A percentile compares a stretch with the other conserved stretches of the same genome.
Conservation (phyloP, 2,113 vertebrate genomes). For the Archilochus colubris region DNA sequence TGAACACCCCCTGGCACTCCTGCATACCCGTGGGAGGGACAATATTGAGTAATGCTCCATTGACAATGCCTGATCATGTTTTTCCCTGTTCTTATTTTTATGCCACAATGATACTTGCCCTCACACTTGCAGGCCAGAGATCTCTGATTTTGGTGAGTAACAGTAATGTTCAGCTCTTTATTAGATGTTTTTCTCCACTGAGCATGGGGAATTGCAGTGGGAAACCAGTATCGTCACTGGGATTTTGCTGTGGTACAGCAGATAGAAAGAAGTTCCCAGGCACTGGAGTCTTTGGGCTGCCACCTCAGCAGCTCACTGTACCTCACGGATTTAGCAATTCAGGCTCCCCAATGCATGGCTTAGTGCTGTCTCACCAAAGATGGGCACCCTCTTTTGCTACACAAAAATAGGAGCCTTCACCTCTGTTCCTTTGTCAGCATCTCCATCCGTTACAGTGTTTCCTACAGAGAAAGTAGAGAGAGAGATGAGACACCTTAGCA, state of each 20-base stretch:
- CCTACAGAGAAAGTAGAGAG: slow-evolving; percentile 1
- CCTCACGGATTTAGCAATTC: not conserved
- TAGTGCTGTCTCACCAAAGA: not conserved
- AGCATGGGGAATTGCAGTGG: not conserved
- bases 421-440: not conserved
- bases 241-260: not conserved
- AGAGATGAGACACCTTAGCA: not conserved
- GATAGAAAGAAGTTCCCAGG: not conserved
- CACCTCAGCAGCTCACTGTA: not conserved
- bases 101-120: not conserved
- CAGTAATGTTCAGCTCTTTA: not conserved
- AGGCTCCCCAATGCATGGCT: not conserved
- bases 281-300: not conserved
- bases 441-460: not conserved
- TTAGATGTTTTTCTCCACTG: not conserved
- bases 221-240: not conserved
- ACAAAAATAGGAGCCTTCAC: not conserved
- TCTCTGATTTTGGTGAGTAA: not conserved
- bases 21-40: not conserved
- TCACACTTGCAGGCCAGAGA: not conserved
- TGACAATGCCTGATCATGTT: not conserved
- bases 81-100: not conserved
- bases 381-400: not conserved
- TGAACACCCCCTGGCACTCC: not conserved
- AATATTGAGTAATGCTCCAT: not conserved